Percentiles rank a stretch among this genome's conserved stretches.
These are phyloP conservation scores for Talpa occidentalis DNA, from an alignment of 2,113 vertebrate genomes.

Conservation along the genomic window DNA sequence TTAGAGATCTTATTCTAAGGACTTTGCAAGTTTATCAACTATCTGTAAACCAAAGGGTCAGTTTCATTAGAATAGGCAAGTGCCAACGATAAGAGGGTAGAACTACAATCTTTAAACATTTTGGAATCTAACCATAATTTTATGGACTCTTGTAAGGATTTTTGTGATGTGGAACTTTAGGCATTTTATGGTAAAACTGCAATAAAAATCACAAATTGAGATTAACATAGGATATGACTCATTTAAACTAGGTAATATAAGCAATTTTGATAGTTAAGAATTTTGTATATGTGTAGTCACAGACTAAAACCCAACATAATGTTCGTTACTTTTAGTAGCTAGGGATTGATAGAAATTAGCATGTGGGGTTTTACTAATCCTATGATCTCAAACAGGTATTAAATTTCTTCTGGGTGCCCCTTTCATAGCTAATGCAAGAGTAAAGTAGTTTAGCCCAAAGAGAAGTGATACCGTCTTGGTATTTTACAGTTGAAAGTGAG, in stretches of 20 bases:
- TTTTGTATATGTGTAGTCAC: neutral
- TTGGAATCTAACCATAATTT: accelerated
- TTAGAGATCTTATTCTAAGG: conserved; percentile 36
- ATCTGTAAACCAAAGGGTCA: neutral
- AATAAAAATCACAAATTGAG: neutral
- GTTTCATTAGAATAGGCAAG: neutral
- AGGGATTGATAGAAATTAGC: neutral
- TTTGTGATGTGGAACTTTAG: neutral
- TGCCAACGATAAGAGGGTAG: neutral
- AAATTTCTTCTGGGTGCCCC: neutral
- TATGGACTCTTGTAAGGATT: neutral
- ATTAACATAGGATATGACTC: neutral
- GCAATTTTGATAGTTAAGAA: neutral
- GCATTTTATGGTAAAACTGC: neutral
- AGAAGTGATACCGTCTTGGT: neutral
- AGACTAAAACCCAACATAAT: neutral
- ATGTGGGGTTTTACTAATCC: neutral
- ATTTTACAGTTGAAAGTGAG: neutral
- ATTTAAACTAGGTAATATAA: neutral
- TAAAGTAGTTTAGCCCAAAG: neutral
- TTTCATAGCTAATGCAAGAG: neutral
- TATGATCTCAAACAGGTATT: neutral
- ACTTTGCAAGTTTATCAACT: neutral
- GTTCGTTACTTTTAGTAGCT: neutral
- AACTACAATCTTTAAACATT: neutral